These are phyloP conservation scores for Orestias chungarensis DNA, from an alignment of 2,797 vertebrate genomes.

Conservation along the genomic window DNA sequence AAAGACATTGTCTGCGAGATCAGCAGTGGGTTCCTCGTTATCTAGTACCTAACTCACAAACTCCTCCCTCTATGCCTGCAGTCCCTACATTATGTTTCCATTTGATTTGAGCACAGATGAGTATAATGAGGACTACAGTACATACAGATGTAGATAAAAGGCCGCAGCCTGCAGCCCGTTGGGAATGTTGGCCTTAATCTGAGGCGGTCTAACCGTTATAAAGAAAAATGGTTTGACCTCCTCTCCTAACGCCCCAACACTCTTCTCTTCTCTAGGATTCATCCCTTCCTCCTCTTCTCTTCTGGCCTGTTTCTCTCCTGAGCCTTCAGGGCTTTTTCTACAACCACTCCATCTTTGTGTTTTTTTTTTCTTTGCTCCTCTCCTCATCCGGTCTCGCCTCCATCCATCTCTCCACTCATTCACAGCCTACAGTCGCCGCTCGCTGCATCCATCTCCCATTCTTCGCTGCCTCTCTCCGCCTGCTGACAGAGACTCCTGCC, in stretches of 20 bases:
- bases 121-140: conserved; percentile 30
- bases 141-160: conserved; percentile 20
- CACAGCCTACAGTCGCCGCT: conserved; percentile 52
- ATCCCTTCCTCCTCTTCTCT: conserved; percentile 51
- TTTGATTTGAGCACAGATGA: conserved; percentile 30
- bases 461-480: conserved; percentile 28
- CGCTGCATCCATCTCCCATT: conserved; percentile 46
- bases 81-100: conserved; percentile 4
- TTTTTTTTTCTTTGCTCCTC: conserved; percentile 51
- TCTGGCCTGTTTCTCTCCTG: conserved; percentile 39
- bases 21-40: neutral
- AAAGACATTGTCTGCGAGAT: neutral
- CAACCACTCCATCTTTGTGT: conserved; percentile 46
- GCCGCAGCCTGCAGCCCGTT: conserved; percentile 32
- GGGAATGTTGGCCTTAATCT: conserved; percentile 49
- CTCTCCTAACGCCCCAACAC: conserved; percentile 49
- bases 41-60: conserved; percentile 9
- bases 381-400: conserved; percentile 52
- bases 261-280: conserved; percentile 26
- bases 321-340: conserved; percentile 69
- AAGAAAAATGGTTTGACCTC: conserved; percentile 59
- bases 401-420: conserved; percentile 55
- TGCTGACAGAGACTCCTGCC: conserved; percentile 71
- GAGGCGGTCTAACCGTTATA: conserved; percentile 22
- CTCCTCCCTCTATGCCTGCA: conserved; percentile 1